A percentile compares a stretch with the other conserved stretches of the same genome.
Evolutionary conservation across 2,888 invertebrate genomes (phyloP).

Genomic region (Eupelmus urozonus): DNA sequence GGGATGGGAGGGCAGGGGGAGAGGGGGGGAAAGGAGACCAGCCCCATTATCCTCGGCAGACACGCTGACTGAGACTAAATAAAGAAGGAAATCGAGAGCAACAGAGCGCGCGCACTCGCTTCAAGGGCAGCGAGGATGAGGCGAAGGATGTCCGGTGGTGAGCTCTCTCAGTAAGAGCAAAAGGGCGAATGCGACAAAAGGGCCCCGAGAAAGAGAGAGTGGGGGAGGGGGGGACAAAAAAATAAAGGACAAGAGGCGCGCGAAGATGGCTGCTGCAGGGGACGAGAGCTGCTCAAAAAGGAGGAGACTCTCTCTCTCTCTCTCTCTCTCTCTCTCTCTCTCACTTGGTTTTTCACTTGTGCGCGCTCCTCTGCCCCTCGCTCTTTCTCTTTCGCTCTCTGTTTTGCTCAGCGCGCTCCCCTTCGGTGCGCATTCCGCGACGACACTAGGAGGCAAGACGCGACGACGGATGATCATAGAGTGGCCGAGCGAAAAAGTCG

Average conservation of each 20-base stretch:
- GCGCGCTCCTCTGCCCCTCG: neutral
- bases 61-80: conserved; percentile 61
- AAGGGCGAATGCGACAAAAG: conserved; percentile 49
- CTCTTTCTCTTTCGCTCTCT: neutral
- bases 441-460: conserved; percentile 14
- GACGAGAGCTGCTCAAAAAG: conserved; percentile 58
- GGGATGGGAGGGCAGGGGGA: conserved; percentile 21
- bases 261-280: neutral
- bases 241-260: too few relatives aligned
- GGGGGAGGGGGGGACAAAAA: conserved; percentile 54
- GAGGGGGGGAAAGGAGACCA: conserved; percentile 41
- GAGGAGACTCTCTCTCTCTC: conserved; percentile 52
- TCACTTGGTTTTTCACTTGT: conserved; percentile 29
- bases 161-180: conserved; percentile 57
- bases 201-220: too few relatives aligned
- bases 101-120: conserved; percentile 32
- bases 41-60: conserved; percentile 37
- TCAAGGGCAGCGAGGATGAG: conserved; percentile 68
- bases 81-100: conserved; percentile 65
- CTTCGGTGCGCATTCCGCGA: conserved; percentile 28
- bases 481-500: too few relatives aligned
- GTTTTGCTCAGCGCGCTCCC: conserved; percentile 11
- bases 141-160: conserved; percentile 63
- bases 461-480: too few relatives aligned
- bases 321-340: neutral